These are phyloP conservation scores for Zosterops hypoxanthus DNA, from an alignment of 2,113 vertebrate genomes.

Conservation along the genomic window DNA sequence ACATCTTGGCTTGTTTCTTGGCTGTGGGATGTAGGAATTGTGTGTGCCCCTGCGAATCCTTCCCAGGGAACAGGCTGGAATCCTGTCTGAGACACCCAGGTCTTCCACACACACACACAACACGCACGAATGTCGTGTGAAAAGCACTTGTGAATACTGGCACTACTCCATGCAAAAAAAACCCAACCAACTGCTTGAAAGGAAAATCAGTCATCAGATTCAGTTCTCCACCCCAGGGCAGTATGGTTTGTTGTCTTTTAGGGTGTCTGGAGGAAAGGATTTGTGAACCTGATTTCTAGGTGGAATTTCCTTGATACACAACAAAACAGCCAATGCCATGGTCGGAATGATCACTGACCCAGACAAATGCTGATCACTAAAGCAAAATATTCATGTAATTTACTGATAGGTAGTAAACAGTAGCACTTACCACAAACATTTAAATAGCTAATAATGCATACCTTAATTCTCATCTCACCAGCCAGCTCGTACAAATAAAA, in stretches of 20 bases:
- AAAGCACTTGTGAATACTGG: slow-evolving; percentile 72
- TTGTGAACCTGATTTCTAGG: slow-evolving; percentile 67
- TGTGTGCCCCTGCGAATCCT: slow-evolving; percentile 54
- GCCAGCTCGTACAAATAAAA: slow-evolving; percentile 62
- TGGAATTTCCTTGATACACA: slow-evolving; percentile 35
- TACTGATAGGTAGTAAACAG: slow-evolving; percentile 60
- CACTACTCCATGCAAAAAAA: slow-evolving; percentile 74
- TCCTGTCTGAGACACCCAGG: slow-evolving; percentile 55
- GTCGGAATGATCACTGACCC: slow-evolving; percentile 32
- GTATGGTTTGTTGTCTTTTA: slow-evolving; percentile 11
- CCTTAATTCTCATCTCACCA: slow-evolving; percentile 61
- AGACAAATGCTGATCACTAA: slow-evolving; percentile 59
- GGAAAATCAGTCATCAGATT: slow-evolving; percentile 60
- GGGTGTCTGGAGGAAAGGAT: slow-evolving; percentile 63
- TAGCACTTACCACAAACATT: slow-evolving; percentile 53
- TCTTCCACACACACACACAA: slow-evolving; percentile 36
- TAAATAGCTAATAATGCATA: slow-evolving; percentile 68
- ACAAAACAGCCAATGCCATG: slow-evolving; percentile 11
- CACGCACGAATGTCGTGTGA: slow-evolving; percentile 68
- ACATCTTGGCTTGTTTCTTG: slow-evolving; percentile 63
- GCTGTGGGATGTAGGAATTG: slow-evolving; percentile 54
- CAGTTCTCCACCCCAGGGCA: slow-evolving; percentile 59
- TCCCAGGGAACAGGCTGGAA: slow-evolving; percentile 18
- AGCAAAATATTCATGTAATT: slow-evolving; percentile 63
- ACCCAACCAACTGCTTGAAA: slow-evolving; percentile 65